These are phyloP conservation scores for Conchocele bisecta DNA, from an alignment of 2,888 invertebrate genomes.

Conservation along the genomic window DNA sequence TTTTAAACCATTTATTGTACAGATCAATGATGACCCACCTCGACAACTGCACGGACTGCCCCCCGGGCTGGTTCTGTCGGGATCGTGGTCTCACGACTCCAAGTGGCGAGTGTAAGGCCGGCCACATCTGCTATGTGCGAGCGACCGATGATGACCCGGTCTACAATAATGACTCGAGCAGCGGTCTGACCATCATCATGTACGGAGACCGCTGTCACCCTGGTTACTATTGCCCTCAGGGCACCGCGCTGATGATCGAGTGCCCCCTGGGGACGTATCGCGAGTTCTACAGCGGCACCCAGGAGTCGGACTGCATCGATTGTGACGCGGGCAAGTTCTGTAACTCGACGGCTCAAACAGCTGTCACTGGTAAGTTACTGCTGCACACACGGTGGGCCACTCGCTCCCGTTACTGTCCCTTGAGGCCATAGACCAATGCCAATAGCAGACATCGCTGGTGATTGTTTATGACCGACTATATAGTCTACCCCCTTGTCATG, in stretches of 20 bases:
- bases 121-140: conserved; percentile 78
- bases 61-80: conserved; percentile 78
- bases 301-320: conserved; percentile 67
- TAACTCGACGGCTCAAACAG: conserved; percentile 73
- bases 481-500: no score
- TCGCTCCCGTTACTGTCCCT: no score
- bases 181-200: conserved; percentile 75
- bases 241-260: conserved; percentile 74
- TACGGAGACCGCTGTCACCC: conserved; percentile 79
- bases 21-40: no score
- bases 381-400: no score
- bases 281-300: conserved; percentile 64
- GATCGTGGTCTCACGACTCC: conserved; percentile 74
- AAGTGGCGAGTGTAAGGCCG: conserved; percentile 77
- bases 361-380: conserved; percentile 63
- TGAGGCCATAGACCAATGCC: no score
- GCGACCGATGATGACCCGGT: conserved; percentile 77
- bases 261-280: conserved; percentile 80
- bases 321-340: conserved; percentile 81
- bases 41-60: conserved; percentile 75
- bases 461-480: no score
- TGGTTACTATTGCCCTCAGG: conserved; percentile 79
- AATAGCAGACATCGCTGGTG: no score
- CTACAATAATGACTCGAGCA: conserved; percentile 76
- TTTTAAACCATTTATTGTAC: no score